These are phyloP conservation scores for Falco novaeseelandiae DNA, from an alignment of 2,797 vertebrate species.

Conservation along the genomic window DNA sequence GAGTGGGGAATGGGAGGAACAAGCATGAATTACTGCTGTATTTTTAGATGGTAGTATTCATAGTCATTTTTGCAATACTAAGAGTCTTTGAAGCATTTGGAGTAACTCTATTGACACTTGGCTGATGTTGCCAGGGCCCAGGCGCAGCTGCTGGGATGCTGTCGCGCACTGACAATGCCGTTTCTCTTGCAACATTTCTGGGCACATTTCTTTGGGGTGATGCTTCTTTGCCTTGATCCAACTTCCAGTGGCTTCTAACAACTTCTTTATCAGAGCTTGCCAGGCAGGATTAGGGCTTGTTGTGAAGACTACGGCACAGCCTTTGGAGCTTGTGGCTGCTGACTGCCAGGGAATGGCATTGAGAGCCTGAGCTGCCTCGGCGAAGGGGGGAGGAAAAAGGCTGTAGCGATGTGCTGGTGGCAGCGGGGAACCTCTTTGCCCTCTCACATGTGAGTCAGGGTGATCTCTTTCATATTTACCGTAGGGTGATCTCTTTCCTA, in stretches of 20 bases:
- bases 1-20: not conserved
- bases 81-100: conserved; percentile 7
- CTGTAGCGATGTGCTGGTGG: not conserved
- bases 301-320: not conserved
- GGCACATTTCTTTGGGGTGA: not conserved
- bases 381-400: not conserved
- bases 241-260: not conserved
- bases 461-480: not conserved
- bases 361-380: not conserved
- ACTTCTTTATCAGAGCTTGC: not conserved
- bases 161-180: not conserved
- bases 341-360: not conserved
- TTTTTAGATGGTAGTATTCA: not conserved
- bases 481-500: too few species aligned
- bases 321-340: not conserved
- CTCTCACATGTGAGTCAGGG: not conserved
- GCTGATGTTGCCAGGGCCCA: not conserved
- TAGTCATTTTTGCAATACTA: conserved; percentile 1
- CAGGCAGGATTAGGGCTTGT: not conserved
- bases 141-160: conserved; percentile 3
- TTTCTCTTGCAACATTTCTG: not conserved
- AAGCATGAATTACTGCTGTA: not conserved
- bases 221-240: not conserved
- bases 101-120: not conserved
- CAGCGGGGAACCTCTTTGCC: not conserved